Evolutionary conservation across 1,140 invertebrate genomes (phyloP).

Genomic region (Drosophila virilis): DNA sequence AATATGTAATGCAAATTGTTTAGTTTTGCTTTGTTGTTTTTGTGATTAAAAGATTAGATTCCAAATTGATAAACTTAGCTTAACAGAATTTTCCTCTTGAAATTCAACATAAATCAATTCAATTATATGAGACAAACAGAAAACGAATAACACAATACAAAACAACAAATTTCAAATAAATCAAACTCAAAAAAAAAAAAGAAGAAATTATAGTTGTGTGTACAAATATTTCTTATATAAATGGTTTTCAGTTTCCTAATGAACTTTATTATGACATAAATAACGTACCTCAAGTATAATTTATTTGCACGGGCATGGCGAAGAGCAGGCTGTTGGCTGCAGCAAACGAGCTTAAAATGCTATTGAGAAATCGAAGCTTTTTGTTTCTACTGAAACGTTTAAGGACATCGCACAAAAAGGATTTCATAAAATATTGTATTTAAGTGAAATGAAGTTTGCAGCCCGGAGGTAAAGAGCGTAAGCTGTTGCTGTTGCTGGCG

Average conservation of each 20-base stretch:
- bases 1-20: slow-evolving; percentile 18
- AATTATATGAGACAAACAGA: slow-evolving; percentile 61
- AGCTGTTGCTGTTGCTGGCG: no score
- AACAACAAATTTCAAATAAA: slow-evolving; percentile 69
- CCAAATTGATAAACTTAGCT: slow-evolving; percentile 38
- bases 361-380: background rate
- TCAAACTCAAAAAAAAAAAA: slow-evolving; percentile 31
- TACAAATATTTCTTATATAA: background rate
- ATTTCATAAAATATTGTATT: background rate
- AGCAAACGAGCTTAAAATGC: no score
- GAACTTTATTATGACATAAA: no score
- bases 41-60: slow-evolving; percentile 42
- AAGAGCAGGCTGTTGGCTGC: no score
- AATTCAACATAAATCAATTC: slow-evolving; percentile 62
- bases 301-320: no score
- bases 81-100: slow-evolving; percentile 76
- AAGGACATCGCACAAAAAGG: background rate
- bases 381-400: background rate
- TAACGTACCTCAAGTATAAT: no score
- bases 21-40: slow-evolving; percentile 36
- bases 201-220: background rate
- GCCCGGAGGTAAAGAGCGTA: no score
- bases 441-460: background rate
- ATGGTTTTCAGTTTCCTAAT: background rate
- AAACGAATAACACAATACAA: slow-evolving; percentile 44